These are phyloP conservation scores for Alviniconcha marisindica DNA, from an alignment of 1,140 invertebrate genomes.

Conservation along the genomic window DNA sequence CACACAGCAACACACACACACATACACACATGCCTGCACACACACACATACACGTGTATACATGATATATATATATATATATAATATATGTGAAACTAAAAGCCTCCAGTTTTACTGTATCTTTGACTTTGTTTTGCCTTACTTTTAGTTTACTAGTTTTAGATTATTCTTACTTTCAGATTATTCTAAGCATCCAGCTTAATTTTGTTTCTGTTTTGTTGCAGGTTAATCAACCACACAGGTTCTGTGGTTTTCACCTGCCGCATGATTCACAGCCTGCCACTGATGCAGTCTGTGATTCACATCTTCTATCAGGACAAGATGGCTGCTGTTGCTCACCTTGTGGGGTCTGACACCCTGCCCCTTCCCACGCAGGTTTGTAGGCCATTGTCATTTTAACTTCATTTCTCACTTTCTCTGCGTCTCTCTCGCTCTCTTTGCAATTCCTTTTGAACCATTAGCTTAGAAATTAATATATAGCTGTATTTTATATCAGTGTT, in stretches of 20 bases:
- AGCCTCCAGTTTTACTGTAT: too few species aligned
- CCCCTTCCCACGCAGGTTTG: slow-evolving; percentile 67
- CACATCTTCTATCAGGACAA: slow-evolving; percentile 73
- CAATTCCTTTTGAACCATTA: not conserved
- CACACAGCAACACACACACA: too few species aligned
- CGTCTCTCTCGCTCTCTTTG: too few species aligned
- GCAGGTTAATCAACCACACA: slow-evolving; percentile 70
- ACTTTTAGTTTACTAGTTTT: too few species aligned
- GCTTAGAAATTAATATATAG: not conserved
- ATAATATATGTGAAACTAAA: too few species aligned
- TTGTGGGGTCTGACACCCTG: slow-evolving; percentile 72
- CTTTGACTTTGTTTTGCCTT: too few species aligned
- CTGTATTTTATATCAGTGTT: not conserved
- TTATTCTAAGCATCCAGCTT: too few species aligned
- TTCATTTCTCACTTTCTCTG: too few species aligned
- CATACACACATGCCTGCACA: too few species aligned
- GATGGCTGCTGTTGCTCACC: slow-evolving; percentile 72
- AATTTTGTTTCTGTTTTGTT: slow-evolving; percentile 37
- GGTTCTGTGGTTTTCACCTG: slow-evolving; percentile 65
- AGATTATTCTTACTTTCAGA: too few species aligned
- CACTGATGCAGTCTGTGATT: slow-evolving; percentile 72
- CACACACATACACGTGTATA: too few species aligned
- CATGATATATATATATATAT: too few species aligned
- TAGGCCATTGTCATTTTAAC: not conserved
- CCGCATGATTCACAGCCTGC: slow-evolving; percentile 72